These are phyloP conservation scores for Spatulosminthurus flaviceps DNA, from an alignment of 2,888 invertebrate species.

Conservation along the genomic window DNA sequence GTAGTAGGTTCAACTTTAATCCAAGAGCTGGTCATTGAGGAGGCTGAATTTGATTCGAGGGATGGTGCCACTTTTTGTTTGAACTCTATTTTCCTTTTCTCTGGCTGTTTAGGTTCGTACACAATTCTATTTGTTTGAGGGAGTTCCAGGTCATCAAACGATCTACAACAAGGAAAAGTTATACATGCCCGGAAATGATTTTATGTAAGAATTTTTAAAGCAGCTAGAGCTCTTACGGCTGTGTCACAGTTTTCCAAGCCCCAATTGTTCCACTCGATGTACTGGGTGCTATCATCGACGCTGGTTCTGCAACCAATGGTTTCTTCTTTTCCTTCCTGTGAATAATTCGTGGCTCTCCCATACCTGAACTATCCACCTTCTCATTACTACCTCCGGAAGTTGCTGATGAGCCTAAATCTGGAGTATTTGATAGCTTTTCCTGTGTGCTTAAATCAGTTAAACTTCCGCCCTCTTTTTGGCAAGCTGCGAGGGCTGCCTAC, in stretches of 20 bases:
- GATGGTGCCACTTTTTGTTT: conserved; percentile 53
- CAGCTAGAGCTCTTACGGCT: background rate
- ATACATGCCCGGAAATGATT: background rate
- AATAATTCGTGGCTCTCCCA: conserved; percentile 50
- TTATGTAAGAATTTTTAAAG: background rate
- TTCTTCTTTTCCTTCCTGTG: conserved; percentile 58
- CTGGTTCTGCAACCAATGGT: conserved; percentile 38
- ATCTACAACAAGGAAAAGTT: background rate
- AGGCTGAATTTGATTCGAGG: conserved; percentile 26
- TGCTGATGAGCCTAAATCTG: background rate
- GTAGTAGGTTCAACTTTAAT: conserved; percentile 68
- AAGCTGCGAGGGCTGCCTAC: conserved; percentile 84
- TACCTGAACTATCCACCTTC: conserved; percentile 9
- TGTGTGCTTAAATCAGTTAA: conserved; percentile 74
- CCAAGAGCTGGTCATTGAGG: conserved; percentile 64
- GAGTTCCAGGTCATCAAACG: conserved; percentile 50
- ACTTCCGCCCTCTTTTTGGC: conserved; percentile 81
- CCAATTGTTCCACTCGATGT: conserved; percentile 9
- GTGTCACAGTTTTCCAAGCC: conserved; percentile 28
- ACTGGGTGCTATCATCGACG: background rate
- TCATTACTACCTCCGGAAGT: conserved; percentile 28
- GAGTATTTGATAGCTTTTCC: conserved; percentile 44
- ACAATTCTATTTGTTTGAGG: conserved; percentile 45
- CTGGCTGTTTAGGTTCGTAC: conserved; percentile 48
- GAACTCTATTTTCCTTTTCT: conserved; percentile 54